Conservation (phyloP, 2,888 invertebrate genomes). For the Mechanitis mazaeus region DNA sequence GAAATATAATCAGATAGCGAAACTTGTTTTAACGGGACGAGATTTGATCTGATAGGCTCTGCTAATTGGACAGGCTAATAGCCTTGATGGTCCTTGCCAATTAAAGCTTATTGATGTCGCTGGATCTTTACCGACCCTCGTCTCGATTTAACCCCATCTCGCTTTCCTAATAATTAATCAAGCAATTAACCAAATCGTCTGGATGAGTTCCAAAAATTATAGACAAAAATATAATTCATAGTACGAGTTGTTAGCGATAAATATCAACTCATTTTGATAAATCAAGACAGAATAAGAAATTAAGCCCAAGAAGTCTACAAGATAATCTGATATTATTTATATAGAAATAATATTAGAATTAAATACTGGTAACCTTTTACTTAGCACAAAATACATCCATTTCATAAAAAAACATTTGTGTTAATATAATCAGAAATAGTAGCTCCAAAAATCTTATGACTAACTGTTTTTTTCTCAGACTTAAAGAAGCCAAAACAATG, state of each 20-base stretch:
- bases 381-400: too few relatives aligned
- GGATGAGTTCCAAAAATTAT: constrained; percentile 44
- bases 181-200: constrained; percentile 56
- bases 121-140: constrained; percentile 67
- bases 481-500: too few relatives aligned
- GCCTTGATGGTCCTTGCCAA: constrained; percentile 66
- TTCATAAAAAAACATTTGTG: too few relatives aligned
- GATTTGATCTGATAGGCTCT: constrained; percentile 47
- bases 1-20: constrained; percentile 27
- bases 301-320: too few relatives aligned
- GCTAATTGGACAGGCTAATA: constrained; percentile 66
- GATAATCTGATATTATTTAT: too few relatives aligned
- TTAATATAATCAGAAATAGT: too few relatives aligned
- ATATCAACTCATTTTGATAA: not conserved
- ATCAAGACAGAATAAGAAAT: too few relatives aligned
- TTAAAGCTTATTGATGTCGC: constrained; percentile 72
- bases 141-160: constrained; percentile 68
- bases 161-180: constrained; percentile 71
- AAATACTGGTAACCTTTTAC: too few relatives aligned
- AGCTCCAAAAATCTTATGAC: too few relatives aligned
- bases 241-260: not conserved
- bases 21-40: constrained; percentile 26
- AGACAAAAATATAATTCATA: constrained; percentile 8
- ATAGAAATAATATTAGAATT: too few relatives aligned
- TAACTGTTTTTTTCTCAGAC: too few relatives aligned